Evolutionary conservation across 2,113 vertebrate genomes (phyloP).

Genomic region (Barnardius zonarius): DNA sequence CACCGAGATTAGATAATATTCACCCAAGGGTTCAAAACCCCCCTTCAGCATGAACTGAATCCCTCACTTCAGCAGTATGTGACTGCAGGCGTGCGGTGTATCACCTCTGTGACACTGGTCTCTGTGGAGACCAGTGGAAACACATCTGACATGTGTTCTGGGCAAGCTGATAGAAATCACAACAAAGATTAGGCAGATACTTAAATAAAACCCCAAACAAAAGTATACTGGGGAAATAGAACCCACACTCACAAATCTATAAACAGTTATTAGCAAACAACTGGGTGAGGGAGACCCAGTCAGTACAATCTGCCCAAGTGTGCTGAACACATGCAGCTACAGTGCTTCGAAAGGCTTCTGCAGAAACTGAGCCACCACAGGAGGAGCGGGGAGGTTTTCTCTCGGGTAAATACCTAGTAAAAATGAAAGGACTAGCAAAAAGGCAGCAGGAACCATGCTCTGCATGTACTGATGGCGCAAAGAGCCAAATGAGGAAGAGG

Average conservation of each 20-base stretch:
- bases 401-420: background rate
- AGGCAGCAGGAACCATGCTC: background rate
- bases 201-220: accelerated
- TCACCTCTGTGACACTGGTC: background rate
- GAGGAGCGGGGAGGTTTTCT: background rate
- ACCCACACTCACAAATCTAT: accelerated
- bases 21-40: background rate
- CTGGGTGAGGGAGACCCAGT: accelerated
- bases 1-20: background rate
- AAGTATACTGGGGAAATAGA: accelerated
- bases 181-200: background rate
- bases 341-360: background rate
- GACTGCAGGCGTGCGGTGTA: accelerated
- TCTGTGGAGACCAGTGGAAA: background rate
- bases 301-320: background rate
- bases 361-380: background rate
- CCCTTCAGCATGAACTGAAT: background rate
- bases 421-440: background rate
- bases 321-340: background rate
- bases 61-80: background rate
- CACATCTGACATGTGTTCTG: background rate
- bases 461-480: background rate
- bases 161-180: background rate
- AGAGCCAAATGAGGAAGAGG: background rate
- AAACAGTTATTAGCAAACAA: background rate